Percentiles rank a stretch among this genome's conserved stretches.
Evolutionary conservation across 2,888 invertebrate species (phyloP).

Genomic region (Aporophyla nigra): DNA sequence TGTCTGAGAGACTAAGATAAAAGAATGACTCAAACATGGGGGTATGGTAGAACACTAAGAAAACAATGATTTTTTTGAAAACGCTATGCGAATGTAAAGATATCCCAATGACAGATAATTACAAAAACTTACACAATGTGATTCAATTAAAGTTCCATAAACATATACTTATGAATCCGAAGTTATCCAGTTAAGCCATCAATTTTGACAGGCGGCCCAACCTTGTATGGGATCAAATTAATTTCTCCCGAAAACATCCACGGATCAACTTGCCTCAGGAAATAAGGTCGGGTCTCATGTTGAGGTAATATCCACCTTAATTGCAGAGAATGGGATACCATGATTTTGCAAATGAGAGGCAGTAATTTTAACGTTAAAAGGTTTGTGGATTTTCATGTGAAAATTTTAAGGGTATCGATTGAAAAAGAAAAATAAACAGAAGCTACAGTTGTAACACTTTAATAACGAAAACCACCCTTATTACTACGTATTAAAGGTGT

Average conservation of each 20-base stretch:
- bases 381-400: not conserved
- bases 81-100: not conserved
- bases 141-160: slow-evolving; percentile 21
- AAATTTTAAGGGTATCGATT: not conserved
- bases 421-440: not conserved
- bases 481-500: not conserved
- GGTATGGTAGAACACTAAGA: not conserved
- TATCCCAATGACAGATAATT: not conserved
- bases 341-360: slow-evolving; percentile 24
- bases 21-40: not conserved
- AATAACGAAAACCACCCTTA: not conserved
- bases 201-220: slow-evolving; percentile 24
- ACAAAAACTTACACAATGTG: not conserved
- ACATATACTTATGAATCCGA: slow-evolving; percentile 2
- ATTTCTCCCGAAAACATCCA: slow-evolving; percentile 45
- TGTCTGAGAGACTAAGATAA: not conserved
- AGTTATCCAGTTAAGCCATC: slow-evolving; percentile 14
- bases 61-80: not conserved
- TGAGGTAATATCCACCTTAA: slow-evolving; percentile 37
- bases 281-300: slow-evolving; percentile 25
- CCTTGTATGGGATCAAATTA: slow-evolving; percentile 49
- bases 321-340: slow-evolving; percentile 27
- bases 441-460: not conserved
- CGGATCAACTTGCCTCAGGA: slow-evolving; percentile 42
- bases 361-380: slow-evolving; percentile 11